These are phyloP conservation scores for Lasioglossum malachurum DNA, from an alignment of 2,888 invertebrate species.

Conservation along the genomic window DNA sequence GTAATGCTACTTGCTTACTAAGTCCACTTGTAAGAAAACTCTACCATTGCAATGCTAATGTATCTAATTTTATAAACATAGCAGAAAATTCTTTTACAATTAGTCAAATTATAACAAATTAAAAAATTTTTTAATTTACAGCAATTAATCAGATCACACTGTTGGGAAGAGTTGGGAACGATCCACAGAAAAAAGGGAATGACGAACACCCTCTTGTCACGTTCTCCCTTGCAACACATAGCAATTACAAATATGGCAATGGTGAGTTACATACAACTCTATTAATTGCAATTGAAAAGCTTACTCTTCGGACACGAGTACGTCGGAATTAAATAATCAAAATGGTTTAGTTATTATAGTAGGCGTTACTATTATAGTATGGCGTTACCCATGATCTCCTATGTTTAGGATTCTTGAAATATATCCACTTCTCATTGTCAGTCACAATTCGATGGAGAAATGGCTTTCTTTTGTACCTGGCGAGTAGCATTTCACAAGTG, in stretches of 20 bases:
- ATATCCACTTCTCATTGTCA: too few relatives aligned
- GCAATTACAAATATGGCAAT: slow-evolving; percentile 89
- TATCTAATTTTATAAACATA: neutral
- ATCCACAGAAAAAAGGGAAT: slow-evolving; percentile 94
- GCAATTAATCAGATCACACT: slow-evolving; percentile 94
- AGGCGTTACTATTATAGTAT: too few relatives aligned
- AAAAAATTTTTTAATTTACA: slow-evolving; percentile 74
- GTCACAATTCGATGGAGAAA: too few relatives aligned
- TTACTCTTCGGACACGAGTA: neutral
- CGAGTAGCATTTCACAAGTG: too few relatives aligned
- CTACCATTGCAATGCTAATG: too few relatives aligned
- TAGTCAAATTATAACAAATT: neutral
- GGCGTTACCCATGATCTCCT: too few relatives aligned
- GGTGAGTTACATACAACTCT: slow-evolving; percentile 76
- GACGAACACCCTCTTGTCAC: slow-evolving; percentile 94
- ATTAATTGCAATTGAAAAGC: neutral
- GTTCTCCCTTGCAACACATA: slow-evolving; percentile 96
- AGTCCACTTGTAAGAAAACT: too few relatives aligned
- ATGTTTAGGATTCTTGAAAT: too few relatives aligned
- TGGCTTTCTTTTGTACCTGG: too few relatives aligned
- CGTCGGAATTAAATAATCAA: neutral
- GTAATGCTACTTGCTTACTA: too few relatives aligned
- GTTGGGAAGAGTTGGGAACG: slow-evolving; percentile 94
- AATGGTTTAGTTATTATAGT: neutral
- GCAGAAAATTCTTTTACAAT: neutral